Evolutionary conservation across 2,797 vertebrate genomes (phyloP).

Genomic region (Myiotriccus ornatus): DNA sequence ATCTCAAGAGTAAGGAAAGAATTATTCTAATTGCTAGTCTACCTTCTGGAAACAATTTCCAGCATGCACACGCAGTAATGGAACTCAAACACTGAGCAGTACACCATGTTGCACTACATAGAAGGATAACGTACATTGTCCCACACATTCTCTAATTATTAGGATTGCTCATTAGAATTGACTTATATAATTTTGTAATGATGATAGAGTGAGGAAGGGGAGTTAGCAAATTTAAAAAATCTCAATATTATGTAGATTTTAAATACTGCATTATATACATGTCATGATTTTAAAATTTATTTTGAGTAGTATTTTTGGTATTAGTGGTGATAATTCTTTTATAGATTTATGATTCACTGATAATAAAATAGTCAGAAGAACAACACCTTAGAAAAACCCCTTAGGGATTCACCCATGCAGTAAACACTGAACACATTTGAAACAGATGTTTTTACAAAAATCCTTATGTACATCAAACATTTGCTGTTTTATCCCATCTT

Average conservation of each 20-base stretch:
- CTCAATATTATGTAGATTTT: not conserved
- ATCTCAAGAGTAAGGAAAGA: not conserved
- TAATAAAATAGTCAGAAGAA: not conserved
- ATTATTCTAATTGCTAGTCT: not conserved
- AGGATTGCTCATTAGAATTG: not conserved
- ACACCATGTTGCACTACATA: not conserved
- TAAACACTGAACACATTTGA: not conserved
- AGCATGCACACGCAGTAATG: not conserved
- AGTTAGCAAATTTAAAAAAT: not conserved
- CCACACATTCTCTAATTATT: not conserved
- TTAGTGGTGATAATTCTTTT: not conserved
- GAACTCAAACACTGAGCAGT: not conserved
- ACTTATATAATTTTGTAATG: not conserved
- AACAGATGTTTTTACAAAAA: not conserved
- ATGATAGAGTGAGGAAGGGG: not conserved
- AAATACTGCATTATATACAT: not conserved
- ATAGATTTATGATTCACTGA: not conserved
- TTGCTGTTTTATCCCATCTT: not conserved
- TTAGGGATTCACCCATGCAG: not conserved
- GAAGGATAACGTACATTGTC: not conserved
- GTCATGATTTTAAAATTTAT: not conserved
- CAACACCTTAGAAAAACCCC: not conserved
- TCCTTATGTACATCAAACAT: not conserved
- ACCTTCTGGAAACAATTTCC: not conserved
- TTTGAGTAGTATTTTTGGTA: not conserved